Conservation (phyloP, 2,888 invertebrate species). For the Eristalinus sepulchralis region DNA sequence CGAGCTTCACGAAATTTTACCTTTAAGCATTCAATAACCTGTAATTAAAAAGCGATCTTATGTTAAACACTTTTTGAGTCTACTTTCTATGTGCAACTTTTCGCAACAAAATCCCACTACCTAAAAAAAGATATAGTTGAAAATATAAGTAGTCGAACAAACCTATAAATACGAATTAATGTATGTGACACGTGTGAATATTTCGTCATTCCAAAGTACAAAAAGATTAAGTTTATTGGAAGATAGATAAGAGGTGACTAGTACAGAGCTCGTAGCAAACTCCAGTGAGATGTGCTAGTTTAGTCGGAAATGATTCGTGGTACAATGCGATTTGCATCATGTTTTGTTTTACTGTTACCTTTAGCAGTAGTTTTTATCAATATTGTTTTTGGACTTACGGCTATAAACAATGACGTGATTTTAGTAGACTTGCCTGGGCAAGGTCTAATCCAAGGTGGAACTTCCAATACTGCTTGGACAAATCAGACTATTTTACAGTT, state of each 20-base stretch:
- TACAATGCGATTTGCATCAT: slow-evolving; percentile 41
- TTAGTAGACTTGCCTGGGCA: slow-evolving; percentile 74
- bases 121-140: too few species aligned
- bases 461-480: slow-evolving; percentile 76
- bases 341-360: slow-evolving; percentile 18
- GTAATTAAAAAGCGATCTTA: slow-evolving; percentile 25
- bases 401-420: slow-evolving; percentile 15
- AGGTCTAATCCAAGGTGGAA: slow-evolving; percentile 76
- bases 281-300: not conserved
- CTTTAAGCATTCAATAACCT: slow-evolving; percentile 90
- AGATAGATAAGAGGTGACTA: slow-evolving; percentile 15
- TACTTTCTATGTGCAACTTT: too few species aligned
- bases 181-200: not conserved
- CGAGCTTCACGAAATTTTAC: slow-evolving; percentile 88
- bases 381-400: slow-evolving; percentile 23
- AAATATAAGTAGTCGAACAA: too few species aligned
- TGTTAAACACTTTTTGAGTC: too few species aligned
- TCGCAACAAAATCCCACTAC: too few species aligned
- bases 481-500: slow-evolving; percentile 77
- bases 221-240: not conserved
- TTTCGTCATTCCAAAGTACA: not conserved
- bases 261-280: slow-evolving; percentile 4
- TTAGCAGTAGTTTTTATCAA: slow-evolving; percentile 23
- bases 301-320: slow-evolving; percentile 40
- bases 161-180: too few species aligned